A percentile compares a stretch with the other conserved stretches of the same genome.
phyloP scores from a whole-genome alignment of 2,797 vertebrate species.

The Coluber constrictor region DNA sequence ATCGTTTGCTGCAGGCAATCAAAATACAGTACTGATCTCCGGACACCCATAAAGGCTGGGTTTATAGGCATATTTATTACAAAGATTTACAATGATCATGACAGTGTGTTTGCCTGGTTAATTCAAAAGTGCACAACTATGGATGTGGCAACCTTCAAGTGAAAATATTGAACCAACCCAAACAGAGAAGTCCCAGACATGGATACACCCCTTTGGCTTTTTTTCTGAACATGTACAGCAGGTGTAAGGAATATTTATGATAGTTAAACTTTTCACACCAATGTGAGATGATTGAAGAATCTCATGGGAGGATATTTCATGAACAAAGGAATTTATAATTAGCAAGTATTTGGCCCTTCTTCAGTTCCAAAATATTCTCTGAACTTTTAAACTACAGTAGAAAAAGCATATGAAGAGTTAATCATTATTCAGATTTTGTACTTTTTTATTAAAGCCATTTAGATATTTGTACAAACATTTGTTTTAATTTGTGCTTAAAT shows the following conservation, averaged over 20 bases:
- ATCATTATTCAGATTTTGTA: background rate
- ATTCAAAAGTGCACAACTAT: background rate
- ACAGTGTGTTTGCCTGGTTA: conserved; percentile 17
- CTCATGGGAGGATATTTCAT: background rate
- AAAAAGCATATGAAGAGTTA: background rate
- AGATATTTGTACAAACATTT: background rate
- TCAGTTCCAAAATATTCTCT: background rate
- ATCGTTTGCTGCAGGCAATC: conserved; percentile 25
- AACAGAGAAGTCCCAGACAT: background rate
- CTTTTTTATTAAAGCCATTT: background rate
- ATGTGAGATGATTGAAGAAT: background rate
- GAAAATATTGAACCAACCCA: background rate
- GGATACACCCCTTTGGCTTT: background rate
- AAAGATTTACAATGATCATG: conserved; percentile 40
- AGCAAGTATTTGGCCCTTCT: background rate
- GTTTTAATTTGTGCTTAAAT: background rate
- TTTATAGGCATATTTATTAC: conserved; percentile 36
- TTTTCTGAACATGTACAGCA: background rate
- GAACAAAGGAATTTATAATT: background rate
- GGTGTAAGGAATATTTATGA: background rate
- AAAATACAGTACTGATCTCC: conserved; percentile 21
- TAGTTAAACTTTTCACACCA: background rate
- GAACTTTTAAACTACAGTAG: background rate
- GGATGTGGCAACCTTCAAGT: conserved; percentile 15
- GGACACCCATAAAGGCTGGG: conserved; percentile 45